phyloP scores from a whole-genome alignment of 1,140 invertebrate species.

The Tetramorium parvispinum region DNA sequence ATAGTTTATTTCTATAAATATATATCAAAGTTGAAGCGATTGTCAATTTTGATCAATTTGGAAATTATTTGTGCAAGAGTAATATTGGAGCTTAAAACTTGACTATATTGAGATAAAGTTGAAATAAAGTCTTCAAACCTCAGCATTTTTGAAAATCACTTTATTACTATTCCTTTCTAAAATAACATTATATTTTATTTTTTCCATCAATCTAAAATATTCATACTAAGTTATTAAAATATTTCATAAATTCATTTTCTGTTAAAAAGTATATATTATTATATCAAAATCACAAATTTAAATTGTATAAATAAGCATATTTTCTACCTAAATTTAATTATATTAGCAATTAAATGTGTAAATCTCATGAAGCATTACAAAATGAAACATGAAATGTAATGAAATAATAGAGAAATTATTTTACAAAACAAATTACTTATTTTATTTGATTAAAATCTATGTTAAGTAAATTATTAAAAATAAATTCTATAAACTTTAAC shows the following conservation, averaged over 20 bases:
- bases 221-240: background rate
- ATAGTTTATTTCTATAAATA: background rate
- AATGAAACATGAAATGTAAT: background rate
- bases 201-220: background rate
- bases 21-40: background rate
- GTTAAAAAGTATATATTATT: background rate
- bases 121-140: background rate
- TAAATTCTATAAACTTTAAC: background rate
- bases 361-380: background rate
- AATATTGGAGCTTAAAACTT: background rate
- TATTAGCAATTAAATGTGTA: background rate
- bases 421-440: background rate
- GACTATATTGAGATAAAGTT: background rate
- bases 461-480: background rate
- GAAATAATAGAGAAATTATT: slow-evolving; percentile 2
- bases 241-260: background rate
- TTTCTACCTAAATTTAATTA: background rate
- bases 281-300: background rate
- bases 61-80: background rate
- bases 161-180: background rate
- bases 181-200: background rate
- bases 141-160: background rate
- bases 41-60: background rate
- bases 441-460: background rate
- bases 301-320: background rate